These are phyloP conservation scores for Cataglyphis livida DNA, from an alignment of 2,888 invertebrate species.

Conservation along the genomic window DNA sequence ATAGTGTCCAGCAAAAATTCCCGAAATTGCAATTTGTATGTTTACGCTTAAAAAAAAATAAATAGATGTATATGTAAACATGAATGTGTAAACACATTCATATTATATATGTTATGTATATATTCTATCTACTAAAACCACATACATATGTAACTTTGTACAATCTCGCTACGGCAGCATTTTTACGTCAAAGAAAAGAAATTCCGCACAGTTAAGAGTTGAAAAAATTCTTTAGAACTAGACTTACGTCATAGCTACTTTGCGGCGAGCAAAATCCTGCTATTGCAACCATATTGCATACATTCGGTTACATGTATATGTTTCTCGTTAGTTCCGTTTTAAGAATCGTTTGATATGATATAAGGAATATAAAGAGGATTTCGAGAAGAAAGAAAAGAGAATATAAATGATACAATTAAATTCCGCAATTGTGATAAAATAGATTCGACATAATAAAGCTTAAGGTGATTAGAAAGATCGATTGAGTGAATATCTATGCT, in stretches of 20 bases:
- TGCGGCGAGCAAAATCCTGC: slow-evolving; percentile 62
- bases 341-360: slow-evolving; percentile 14
- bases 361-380: not conserved
- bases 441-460: not conserved
- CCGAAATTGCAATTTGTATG: slow-evolving; percentile 18
- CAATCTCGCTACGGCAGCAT: slow-evolving; percentile 38
- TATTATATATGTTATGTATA: slow-evolving; percentile 4
- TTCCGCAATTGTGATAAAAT: not conserved
- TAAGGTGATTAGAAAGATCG: not conserved
- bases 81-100: not conserved
- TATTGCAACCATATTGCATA: slow-evolving; percentile 60
- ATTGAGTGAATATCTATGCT: not conserved
- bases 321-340: slow-evolving; percentile 50
- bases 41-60: slow-evolving; percentile 23
- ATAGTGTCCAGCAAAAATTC: not conserved
- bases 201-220: slow-evolving; percentile 56
- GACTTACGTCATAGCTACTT: slow-evolving; percentile 62
- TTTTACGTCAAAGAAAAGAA: slow-evolving; percentile 55
- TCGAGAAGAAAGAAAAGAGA: not conserved
- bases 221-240: slow-evolving; percentile 63
- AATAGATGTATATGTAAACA: not conserved
- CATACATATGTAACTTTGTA: slow-evolving; percentile 44
- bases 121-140: slow-evolving; percentile 19
- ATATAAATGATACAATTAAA: not conserved
- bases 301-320: slow-evolving; percentile 40